Conservation (phyloP, 2,113 vertebrate species). For the Campylorhamphus procurvoides region DNA sequence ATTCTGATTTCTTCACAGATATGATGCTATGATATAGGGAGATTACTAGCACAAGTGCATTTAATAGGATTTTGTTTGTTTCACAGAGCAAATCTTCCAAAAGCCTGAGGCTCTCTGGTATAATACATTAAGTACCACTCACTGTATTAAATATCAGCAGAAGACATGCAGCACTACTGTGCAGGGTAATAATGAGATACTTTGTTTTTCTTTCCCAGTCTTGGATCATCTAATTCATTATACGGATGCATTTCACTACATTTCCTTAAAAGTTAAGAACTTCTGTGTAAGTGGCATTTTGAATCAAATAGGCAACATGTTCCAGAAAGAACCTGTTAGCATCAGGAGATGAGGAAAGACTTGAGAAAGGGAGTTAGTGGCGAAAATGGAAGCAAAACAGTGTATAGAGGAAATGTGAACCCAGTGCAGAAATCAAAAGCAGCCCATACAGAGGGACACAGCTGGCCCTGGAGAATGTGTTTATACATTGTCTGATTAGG, state of each 20-base stretch:
- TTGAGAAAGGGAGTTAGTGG: neutral
- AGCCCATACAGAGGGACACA: neutral
- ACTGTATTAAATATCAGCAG: neutral
- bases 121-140: neutral
- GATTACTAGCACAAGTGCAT: neutral
- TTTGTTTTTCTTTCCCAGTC: neutral
- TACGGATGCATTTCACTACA: neutral
- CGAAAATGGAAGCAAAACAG: neutral
- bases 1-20: neutral
- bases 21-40: neutral
- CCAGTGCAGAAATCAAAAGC: neutral
- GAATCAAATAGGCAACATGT: neutral
- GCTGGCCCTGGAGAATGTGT: neutral
- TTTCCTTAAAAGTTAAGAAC: neutral
- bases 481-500: neutral
- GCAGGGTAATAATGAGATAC: neutral
- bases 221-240: neutral
- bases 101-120: neutral
- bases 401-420: neutral
- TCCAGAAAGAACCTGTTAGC: neutral
- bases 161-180: neutral
- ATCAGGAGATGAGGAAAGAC: neutral
- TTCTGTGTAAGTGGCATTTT: neutral
- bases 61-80: neutral
- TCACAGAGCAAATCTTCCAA: neutral